Evolutionary conservation across 2,797 vertebrate genomes (phyloP), one percentile per base, ranked within the genome.

Genomic region (Euphonia xanthogaster): DNA sequence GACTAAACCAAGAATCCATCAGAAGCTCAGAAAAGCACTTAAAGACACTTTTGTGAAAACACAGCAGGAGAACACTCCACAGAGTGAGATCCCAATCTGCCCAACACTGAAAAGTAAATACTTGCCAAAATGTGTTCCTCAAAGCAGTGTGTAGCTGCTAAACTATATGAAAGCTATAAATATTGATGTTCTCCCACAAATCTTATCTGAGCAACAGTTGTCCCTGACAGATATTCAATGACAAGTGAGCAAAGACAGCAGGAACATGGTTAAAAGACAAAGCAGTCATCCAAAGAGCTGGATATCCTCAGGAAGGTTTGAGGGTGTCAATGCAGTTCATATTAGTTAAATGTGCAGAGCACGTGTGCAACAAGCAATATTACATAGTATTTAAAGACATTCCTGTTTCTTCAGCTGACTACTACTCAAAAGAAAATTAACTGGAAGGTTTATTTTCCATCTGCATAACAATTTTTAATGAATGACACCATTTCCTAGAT

Each of bases 11-110:
- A 73, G 37, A 86, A 91, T 68, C 61, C 44, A 90, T 62, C 94
- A 94, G 70, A 90, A 90, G 70, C 88, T 68, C 35, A 81, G 28
- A 92, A 92, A 93, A 81, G 70, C 73, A 92, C 63, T 83, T 68
- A 44, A 63, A 88, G 33, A 72, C 37, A 68, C 53, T 88, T 86
- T 10, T 54, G 45, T 74, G 58, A 81, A 93, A 88, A 77, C 71
- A 65, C 4, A 85, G 77, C 57, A 86, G 63, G 39, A 75, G 10
- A 25, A 60, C 2, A 0, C 42, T 55, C 90, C 19, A 23, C 33
- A 73, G 62, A 75, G 78, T 40, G 40, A 86, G 30, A 86, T 90
- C 21, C 68, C 66, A 62, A 73, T 63, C 86, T 86, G 73, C 55
- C 70, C 66, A 81, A 51, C 40, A 39, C 40, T 40, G 23, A 44